Conservation (phyloP, 2,113 vertebrate species). For the Scomber japonicus region DNA sequence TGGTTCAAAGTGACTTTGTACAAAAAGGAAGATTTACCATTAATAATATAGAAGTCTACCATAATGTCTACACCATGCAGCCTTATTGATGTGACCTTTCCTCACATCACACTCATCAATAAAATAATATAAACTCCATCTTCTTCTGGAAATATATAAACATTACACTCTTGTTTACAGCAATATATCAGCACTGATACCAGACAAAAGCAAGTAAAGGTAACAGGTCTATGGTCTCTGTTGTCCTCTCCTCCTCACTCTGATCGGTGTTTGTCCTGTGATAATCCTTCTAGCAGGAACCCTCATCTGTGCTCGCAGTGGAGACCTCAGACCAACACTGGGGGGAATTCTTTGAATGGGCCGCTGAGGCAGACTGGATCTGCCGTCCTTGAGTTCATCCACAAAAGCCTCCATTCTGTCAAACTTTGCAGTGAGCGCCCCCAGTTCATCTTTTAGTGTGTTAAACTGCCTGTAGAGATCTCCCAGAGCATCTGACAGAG, state of each 20-base stretch:
- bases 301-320: constrained; percentile 40
- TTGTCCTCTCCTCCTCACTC: constrained; percentile 56
- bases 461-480: constrained; percentile 90
- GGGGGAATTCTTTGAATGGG: constrained; percentile 32
- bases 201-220: background rate
- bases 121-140: constrained; percentile 3
- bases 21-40: background rate
- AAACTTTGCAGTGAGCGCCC: constrained; percentile 82
- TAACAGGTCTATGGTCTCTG: constrained; percentile 41
- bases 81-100: background rate
- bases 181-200: background rate
- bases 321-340: constrained; percentile 41
- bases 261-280: constrained; percentile 18
- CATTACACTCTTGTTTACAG: background rate
- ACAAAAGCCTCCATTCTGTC: constrained; percentile 85
- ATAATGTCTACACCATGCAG: background rate
- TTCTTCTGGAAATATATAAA: constrained; percentile 21
- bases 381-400: constrained; percentile 83
- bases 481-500: constrained; percentile 87
- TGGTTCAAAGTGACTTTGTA: constrained; percentile 33
- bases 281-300: constrained; percentile 15
- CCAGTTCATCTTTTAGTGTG: constrained; percentile 87
- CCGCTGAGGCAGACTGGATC: constrained; percentile 31
- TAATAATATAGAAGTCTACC: too few species aligned
- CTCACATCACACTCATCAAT: background rate